Conservation (phyloP, 2,888 invertebrate genomes). For the Hedya salicella region DNA sequence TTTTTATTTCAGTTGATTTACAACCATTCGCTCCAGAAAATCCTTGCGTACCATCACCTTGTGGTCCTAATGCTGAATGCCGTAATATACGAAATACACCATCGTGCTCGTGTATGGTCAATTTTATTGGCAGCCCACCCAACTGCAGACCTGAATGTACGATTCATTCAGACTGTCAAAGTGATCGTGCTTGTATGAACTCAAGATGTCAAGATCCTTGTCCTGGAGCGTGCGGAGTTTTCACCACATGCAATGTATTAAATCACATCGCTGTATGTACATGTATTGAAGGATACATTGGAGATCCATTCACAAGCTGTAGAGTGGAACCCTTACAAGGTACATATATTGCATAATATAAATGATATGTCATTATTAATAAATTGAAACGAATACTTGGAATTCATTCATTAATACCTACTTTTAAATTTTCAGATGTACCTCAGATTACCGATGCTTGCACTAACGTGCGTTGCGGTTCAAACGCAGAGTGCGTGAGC, state of each 20-base stretch:
- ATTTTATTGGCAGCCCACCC: slow-evolving; percentile 89
- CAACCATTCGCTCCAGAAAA: slow-evolving; percentile 64
- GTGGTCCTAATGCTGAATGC: slow-evolving; percentile 88
- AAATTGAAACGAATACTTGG: too few species aligned
- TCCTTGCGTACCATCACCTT: slow-evolving; percentile 87
- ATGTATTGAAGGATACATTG: slow-evolving; percentile 89
- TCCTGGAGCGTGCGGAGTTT: slow-evolving; percentile 89
- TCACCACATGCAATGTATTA: slow-evolving; percentile 86
- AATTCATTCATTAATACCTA: slow-evolving; percentile 8
- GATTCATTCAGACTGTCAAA: slow-evolving; percentile 90
- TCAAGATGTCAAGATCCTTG: slow-evolving; percentile 92
- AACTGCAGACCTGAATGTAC: slow-evolving; percentile 89
- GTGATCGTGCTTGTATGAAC: slow-evolving; percentile 90
- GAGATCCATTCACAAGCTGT: slow-evolving; percentile 89
- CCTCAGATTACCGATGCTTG: slow-evolving; percentile 85
- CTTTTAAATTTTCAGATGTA: slow-evolving; percentile 60
- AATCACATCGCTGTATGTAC: slow-evolving; percentile 91
- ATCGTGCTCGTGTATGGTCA: slow-evolving; percentile 87
- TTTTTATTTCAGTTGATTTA: slow-evolving; percentile 59
- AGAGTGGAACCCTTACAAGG: slow-evolving; percentile 81
- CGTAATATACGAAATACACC: slow-evolving; percentile 84
- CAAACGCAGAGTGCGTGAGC: slow-evolving; percentile 87
- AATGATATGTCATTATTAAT: not conserved
- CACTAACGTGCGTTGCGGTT: slow-evolving; percentile 88
- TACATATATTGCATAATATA: slow-evolving; percentile 56